Conservation (phyloP, 2,888 invertebrate genomes). For the Limnephilus lunatus region DNA sequence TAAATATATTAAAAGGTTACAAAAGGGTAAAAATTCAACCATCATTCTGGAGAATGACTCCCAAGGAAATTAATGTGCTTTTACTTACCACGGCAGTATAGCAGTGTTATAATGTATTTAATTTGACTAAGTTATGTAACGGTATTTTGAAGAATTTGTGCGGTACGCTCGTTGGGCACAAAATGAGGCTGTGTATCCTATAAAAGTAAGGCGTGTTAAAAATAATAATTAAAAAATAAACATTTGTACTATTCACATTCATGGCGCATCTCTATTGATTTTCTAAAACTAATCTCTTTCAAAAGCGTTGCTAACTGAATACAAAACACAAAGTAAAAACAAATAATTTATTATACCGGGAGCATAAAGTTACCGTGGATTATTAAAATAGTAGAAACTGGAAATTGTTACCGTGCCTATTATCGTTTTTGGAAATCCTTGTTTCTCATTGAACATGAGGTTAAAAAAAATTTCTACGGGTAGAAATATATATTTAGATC, state of each 20-base stretch:
- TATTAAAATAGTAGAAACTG: neutral
- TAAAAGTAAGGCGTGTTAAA: slow-evolving; percentile 28
- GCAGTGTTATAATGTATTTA: neutral
- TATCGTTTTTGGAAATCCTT: neutral
- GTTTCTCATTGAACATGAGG: neutral
- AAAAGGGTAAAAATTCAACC: no score
- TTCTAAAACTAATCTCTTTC: slow-evolving; percentile 12
- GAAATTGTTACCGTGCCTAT: neutral
- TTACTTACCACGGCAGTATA: no score
- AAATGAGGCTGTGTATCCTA: neutral
- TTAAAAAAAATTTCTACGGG: neutral
- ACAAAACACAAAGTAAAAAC: slow-evolving; percentile 2
- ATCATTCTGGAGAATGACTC: no score
- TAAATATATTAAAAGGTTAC: no score
- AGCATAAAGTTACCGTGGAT: neutral
- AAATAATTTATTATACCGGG: neutral
- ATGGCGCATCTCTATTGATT: slow-evolving; percentile 43
- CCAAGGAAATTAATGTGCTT: no score
- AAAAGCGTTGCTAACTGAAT: neutral
- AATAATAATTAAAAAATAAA: slow-evolving; percentile 18
- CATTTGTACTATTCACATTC: slow-evolving; percentile 44
- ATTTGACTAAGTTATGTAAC: neutral
- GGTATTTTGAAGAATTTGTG: neutral
- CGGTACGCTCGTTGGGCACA: neutral
- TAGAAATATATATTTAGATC: neutral